phyloP scores from a whole-genome alignment of 2,797 vertebrate species.

The Psittacula derbiana region DNA sequence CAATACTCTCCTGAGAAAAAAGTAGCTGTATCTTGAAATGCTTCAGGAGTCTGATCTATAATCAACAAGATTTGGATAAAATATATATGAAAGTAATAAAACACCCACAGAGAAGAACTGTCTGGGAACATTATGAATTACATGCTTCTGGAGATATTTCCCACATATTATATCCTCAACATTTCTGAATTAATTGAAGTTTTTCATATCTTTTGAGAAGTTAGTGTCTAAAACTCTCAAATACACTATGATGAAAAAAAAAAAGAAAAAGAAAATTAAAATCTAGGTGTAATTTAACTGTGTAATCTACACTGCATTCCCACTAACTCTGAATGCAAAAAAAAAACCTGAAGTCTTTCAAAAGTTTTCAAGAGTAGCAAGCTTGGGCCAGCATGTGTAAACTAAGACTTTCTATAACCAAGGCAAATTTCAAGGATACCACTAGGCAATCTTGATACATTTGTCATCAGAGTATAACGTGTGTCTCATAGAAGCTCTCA shows the following conservation, averaged over 20 bases:
- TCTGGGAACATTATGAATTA: not conserved
- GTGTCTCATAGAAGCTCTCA: not conserved
- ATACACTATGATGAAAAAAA: not conserved
- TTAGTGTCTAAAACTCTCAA: not conserved
- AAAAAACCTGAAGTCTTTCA: not conserved
- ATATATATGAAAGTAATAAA: not conserved
- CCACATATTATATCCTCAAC: not conserved
- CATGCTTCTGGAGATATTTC: not conserved
- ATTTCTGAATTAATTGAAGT: not conserved
- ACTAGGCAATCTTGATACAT: not conserved
- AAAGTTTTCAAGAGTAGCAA: not conserved
- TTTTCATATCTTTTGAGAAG: not conserved
- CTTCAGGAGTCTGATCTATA: constrained; percentile 6
- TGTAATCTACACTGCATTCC: not conserved
- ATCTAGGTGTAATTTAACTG: not conserved
- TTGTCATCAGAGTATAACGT: not conserved
- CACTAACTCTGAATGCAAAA: not conserved
- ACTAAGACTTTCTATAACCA: not conserved
- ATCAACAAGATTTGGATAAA: constrained; percentile 19
- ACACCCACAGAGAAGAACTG: not conserved
- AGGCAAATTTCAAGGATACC: not conserved
- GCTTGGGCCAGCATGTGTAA: not conserved
- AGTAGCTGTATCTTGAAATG: not conserved
- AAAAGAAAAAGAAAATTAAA: not conserved
- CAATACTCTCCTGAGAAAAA: not conserved